Base-by-base conservation (phyloP, 2,888 invertebrate species). In the Tetragonisca angustula region DNA sequence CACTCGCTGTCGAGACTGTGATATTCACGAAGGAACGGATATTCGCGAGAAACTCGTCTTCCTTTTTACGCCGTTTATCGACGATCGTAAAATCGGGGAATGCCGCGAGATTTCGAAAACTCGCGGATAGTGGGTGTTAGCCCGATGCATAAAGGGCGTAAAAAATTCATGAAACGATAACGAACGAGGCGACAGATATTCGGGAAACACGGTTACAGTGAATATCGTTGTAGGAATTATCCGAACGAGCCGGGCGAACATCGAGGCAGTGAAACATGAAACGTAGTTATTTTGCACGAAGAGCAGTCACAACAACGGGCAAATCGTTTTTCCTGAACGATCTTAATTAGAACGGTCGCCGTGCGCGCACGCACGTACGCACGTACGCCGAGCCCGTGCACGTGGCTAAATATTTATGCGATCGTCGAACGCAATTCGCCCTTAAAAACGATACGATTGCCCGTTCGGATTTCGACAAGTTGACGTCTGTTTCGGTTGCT, bases 371-470 rank as follows among this genome's bases (percentile, higher is more conserved):
- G 32, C 36, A 6, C 52, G 79, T 21, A 52, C 43, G 43, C 2
- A 43, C 43, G 43, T 11, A 36, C 19, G 54, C 50, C 2, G 36
- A 43, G 17, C 15, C 21, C 5, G 54, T 4, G 43, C 52, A 36
- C 68, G n/a, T 17, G 67, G 27, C 24, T 54, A 21, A 54, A 71
- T 76, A 82, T 82, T 76, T 54, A 82, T 68, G 61, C 56, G 54
- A 24, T 32, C 54, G 61, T 72, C n/a, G 43, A 59, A 43, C 50
- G 67, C 36, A 61, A 75, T 71, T 74, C 54, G n/a, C 54, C 68
- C 27, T 81, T 56, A 83, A 76, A 76, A 83, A 72, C 71, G 72
- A 56, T 36, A 76, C 81, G 56, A 19, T 24, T 61, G 61, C 70
- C n/a, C 43, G 62, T 27, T 62, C 59, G 75, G 19, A 61, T 75